A percentile compares a stretch with the other conserved stretches of the same genome.
Conservation (phyloP, 1,140 invertebrate species). For the Penaeus chinensis region DNA sequence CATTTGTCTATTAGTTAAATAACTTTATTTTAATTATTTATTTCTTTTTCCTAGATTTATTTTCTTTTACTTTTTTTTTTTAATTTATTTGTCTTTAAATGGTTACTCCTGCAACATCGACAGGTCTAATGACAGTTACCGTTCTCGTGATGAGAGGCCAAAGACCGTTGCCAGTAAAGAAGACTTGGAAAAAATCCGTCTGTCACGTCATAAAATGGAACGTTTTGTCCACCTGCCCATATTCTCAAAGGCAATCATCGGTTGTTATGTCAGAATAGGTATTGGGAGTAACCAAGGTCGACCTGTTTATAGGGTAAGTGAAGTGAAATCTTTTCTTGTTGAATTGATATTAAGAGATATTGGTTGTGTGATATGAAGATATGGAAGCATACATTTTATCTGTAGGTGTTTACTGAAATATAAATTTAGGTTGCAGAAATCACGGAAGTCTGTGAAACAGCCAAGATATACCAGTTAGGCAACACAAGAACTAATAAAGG, state of each 20-base stretch:
- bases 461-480: constrained; percentile 92
- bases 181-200: constrained; percentile 87
- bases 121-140: constrained; percentile 59
- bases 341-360: too few species aligned
- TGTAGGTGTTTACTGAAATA: background rate
- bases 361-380: too few species aligned
- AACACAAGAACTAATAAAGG: constrained; percentile 93
- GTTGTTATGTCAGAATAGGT: constrained; percentile 95
- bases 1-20: too few species aligned
- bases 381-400: too few species aligned
- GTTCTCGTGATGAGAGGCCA: constrained; percentile 39
- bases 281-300: constrained; percentile 89
- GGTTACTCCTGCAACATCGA: background rate
- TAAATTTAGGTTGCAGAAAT: constrained; percentile 79
- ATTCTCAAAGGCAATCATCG: constrained; percentile 88
- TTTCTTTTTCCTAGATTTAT: background rate
- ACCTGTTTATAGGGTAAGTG: constrained; percentile 74
- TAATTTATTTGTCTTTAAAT: constrained; percentile 6
- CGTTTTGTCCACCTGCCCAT: constrained; percentile 94
- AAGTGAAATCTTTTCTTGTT: background rate
- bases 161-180: constrained; percentile 79
- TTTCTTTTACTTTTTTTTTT: background rate
- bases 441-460: constrained; percentile 93
- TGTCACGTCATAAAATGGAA: constrained; percentile 94
- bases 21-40: too few species aligned